These are phyloP conservation scores for Medauroidea extradentata DNA, from an alignment of 1,140 invertebrate genomes.

Conservation along the genomic window DNA sequence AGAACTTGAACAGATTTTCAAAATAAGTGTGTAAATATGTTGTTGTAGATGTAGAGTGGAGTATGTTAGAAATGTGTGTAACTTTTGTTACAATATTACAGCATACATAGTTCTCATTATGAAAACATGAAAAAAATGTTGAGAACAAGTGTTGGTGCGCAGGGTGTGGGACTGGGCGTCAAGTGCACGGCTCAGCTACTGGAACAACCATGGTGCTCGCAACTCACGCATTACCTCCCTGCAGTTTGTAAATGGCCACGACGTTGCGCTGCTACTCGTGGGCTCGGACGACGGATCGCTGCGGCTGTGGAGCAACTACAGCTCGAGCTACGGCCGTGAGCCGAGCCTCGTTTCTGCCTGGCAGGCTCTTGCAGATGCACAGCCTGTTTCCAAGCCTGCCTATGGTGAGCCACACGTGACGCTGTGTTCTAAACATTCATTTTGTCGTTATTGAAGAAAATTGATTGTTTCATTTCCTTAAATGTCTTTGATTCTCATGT, in stretches of 20 bases:
- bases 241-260: slow-evolving; percentile 87
- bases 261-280: slow-evolving; percentile 65
- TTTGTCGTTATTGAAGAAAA: too few species aligned
- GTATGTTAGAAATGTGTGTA: too few species aligned
- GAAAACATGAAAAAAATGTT: too few species aligned
- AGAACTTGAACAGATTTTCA: too few species aligned
- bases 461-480: too few species aligned
- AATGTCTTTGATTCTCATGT: too few species aligned
- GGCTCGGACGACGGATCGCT: slow-evolving; percentile 75
- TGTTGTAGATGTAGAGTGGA: too few species aligned
- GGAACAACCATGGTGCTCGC: slow-evolving; percentile 40
- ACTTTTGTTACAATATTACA: too few species aligned
- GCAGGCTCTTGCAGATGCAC: slow-evolving; percentile 71
- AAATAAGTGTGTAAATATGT: too few species aligned
- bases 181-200: slow-evolving; percentile 56
- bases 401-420: slow-evolving; percentile 34
- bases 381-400: slow-evolving; percentile 38
- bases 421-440: not conserved
- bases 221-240: slow-evolving; percentile 67
- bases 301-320: slow-evolving; percentile 58
- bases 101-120: too few species aligned
- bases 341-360: slow-evolving; percentile 72
- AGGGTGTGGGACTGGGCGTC: slow-evolving; percentile 70
- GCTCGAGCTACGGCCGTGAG: slow-evolving; percentile 44
- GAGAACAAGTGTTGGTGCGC: too few species aligned